Evolutionary conservation across 2,797 vertebrate genomes (phyloP).

Genomic region (Esox masquinongy): DNA sequence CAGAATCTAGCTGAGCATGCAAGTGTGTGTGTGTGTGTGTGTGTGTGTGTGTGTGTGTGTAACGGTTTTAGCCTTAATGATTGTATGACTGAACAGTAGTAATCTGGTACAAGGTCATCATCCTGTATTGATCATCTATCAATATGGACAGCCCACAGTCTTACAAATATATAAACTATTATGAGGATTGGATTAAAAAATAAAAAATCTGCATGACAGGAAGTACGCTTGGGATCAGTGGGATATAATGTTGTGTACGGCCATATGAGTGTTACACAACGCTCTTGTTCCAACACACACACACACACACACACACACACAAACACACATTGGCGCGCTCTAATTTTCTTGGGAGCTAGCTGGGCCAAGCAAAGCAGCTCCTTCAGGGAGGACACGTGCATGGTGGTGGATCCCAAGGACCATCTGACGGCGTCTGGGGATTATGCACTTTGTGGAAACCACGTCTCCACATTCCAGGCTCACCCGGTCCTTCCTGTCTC

Average conservation of each 20-base stretch:
- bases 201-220: background rate
- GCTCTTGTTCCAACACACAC: background rate
- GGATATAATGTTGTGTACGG: background rate
- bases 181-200: background rate
- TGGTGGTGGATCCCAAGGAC: too few relatives aligned
- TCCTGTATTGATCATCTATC: background rate
- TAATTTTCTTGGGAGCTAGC: too few relatives aligned
- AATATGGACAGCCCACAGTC: background rate
- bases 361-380: too few relatives aligned
- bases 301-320: constrained; percentile 25
- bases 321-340: background rate
- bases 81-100: background rate
- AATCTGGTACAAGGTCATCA: background rate
- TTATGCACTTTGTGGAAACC: too few relatives aligned
- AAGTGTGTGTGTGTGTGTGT: constrained; percentile 42
- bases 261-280: constrained; percentile 10
- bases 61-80: constrained; percentile 5
- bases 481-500: constrained; percentile 45
- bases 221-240: background rate
- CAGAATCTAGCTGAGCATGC: constrained; percentile 46
- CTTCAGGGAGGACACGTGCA: too few relatives aligned
- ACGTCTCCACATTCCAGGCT: constrained; percentile 23
- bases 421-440: too few relatives aligned
- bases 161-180: background rate
- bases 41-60: constrained; percentile 38